Base-by-base conservation (phyloP, 2,888 invertebrate genomes). In the Phlogophora meticulosa region DNA sequence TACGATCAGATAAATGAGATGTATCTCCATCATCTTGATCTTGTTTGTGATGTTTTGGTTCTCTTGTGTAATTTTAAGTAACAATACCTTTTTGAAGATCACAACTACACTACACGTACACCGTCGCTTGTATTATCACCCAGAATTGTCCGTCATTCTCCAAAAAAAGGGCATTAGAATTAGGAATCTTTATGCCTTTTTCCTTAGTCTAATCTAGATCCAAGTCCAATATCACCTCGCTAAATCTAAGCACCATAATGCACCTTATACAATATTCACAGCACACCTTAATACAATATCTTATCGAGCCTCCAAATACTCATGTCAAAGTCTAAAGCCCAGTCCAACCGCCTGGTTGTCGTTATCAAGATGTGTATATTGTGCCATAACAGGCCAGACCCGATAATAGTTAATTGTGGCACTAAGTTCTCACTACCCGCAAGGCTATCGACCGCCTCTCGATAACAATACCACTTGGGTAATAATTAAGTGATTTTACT, bases 331-430 rank as follows among this genome's bases (percentile, higher is more conserved):
- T 48, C 60, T 49, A 53, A 80, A 78, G 77, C 72, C 60, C 61
- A 74, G 55, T 49, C 32, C 62, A 78, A 67, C 64, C 66, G 56
- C 75, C 75, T 78, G 56, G 75, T 76, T 42, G 58, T 58, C 61
- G 67, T 76, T 78, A 78, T 78, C 80, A 80, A 78, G 78, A 78
- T 80, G 77, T 77, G 80, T 77, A 77, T 75, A 78, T 78, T 80
- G 77, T 78, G 63, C 72, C 67, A 76, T 59, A 80, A 80, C 76
- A 72, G 80, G 71, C 72, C 10, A 61, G 42, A 22, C 52, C 15
- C 55, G 76, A 76, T 76, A 78, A 52, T 68, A 73, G 68, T 78
- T 79, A 81, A 81, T 76, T 76, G 82, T 73, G 56, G 70, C 71
- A 71, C 72, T 79, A 81, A 72, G 70, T 81, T 80, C 81, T 72